phyloP scores from a whole-genome alignment of 2,888 invertebrate genomes.

The Dastarcus helophoroides region DNA sequence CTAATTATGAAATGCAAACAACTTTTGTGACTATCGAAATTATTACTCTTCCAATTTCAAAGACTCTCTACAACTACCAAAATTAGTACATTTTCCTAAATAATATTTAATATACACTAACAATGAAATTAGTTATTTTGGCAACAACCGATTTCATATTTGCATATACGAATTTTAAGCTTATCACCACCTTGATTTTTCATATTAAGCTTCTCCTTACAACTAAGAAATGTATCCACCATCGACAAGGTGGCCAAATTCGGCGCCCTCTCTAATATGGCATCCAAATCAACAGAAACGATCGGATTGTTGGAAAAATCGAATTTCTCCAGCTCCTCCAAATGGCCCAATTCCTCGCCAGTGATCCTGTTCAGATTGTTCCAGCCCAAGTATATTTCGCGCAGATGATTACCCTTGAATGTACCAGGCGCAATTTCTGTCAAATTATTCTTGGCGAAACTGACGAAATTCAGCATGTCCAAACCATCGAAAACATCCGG shows the following conservation, averaged over 20 bases:
- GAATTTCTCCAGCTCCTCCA: not conserved
- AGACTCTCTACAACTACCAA: no score
- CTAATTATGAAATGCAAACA: no score
- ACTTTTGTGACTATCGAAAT: no score
- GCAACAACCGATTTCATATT: no score
- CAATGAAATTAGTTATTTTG: no score
- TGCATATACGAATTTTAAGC: no score
- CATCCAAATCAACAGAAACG: not conserved
- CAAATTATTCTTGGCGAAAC: not conserved
- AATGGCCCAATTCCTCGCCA: not conserved
- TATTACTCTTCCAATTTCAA: no score
- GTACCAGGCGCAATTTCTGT: not conserved
- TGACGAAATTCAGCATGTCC: not conserved
- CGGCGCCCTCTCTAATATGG: not conserved
- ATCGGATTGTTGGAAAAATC: not conserved
- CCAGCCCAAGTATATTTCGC: not conserved
- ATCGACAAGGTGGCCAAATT: not conserved
- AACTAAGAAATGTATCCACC: not conserved
- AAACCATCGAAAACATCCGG: not conserved
- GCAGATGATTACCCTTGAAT: not conserved
- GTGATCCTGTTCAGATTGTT: not conserved
- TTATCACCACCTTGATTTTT: no score
- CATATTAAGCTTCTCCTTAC: no score
- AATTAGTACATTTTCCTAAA: no score
- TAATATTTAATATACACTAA: no score